A percentile compares a stretch with the other conserved stretches of the same genome.
phyloP scores from a whole-genome alignment of 2,888 invertebrate genomes.

The Drosophila mimetica region DNA sequence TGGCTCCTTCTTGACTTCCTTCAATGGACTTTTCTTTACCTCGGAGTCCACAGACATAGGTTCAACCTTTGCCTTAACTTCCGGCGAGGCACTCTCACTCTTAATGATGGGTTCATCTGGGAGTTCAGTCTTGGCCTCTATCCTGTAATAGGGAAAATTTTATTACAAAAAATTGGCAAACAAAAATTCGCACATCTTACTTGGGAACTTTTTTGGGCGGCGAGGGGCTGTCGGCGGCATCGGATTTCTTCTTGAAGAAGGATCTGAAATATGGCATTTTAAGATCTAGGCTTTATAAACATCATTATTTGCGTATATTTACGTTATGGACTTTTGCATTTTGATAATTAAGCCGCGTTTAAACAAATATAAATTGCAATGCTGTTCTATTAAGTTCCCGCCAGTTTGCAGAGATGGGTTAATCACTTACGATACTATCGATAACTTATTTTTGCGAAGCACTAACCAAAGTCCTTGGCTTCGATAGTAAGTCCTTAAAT shows the following conservation, averaged over 20 bases:
- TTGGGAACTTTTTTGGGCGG: slow-evolving; percentile 15
- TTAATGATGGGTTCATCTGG: slow-evolving; percentile 16
- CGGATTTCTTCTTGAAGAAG: slow-evolving; percentile 64
- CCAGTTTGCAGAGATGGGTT: slow-evolving; percentile 24
- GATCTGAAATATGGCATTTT: slow-evolving; percentile 39
- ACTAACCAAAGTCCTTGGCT: no score
- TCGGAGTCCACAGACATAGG: slow-evolving; percentile 14
- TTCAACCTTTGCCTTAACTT: slow-evolving; percentile 29
- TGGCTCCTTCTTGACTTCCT: slow-evolving; percentile 10
- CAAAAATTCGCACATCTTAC: neutral
- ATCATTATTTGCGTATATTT: slow-evolving; percentile 17
- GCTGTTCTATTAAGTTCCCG: slow-evolving; percentile 27
- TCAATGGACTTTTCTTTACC: neutral
- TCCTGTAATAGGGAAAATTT: neutral
- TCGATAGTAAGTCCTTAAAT: no score
- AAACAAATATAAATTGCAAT: slow-evolving; percentile 18
- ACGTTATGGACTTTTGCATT: slow-evolving; percentile 72
- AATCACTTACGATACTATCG: no score
- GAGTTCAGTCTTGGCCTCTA: slow-evolving; percentile 5
- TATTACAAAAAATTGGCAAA: neutral
- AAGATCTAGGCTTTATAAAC: neutral
- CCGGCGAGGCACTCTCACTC: slow-evolving; percentile 16
- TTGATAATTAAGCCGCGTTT: slow-evolving; percentile 4
- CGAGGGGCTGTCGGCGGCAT: slow-evolving; percentile 8
- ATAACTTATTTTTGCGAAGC: no score